A percentile compares a stretch with the other conserved stretches of the same genome.
These are phyloP conservation scores for Arrhopalites spinosus DNA, from an alignment of 2,888 invertebrate genomes.

Conservation along the genomic window DNA sequence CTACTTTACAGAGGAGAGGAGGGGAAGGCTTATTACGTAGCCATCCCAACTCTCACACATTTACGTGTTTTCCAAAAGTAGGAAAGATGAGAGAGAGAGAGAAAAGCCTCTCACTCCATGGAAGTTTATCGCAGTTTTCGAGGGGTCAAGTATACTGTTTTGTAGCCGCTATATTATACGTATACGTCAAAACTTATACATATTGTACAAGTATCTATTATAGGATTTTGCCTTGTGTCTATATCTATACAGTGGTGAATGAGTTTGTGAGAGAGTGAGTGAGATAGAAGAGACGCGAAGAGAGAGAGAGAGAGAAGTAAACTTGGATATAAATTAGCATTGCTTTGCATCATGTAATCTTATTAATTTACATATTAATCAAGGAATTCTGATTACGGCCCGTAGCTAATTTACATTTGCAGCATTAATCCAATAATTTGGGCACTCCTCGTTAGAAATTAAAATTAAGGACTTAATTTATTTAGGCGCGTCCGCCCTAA, in stretches of 20 bases:
- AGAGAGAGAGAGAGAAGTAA: slow-evolving; percentile 32
- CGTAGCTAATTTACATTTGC: slow-evolving; percentile 57
- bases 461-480: slow-evolving; percentile 57
- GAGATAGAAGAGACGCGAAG: background rate
- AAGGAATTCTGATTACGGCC: slow-evolving; percentile 57
- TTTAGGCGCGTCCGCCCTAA: slow-evolving; percentile 56
- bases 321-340: slow-evolving; percentile 57
- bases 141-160: slow-evolving; percentile 20
- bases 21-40: background rate
- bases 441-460: slow-evolving; percentile 57
- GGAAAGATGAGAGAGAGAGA: slow-evolving; percentile 12
- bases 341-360: slow-evolving; percentile 57
- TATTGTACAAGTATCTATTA: no score
- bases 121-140: background rate
- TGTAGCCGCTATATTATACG: no score
- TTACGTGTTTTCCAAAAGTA: no score
- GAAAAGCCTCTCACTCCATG: background rate
- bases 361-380: slow-evolving; percentile 57
- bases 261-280: slow-evolving; percentile 13
- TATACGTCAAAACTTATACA: no score
- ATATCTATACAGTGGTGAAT: no score
- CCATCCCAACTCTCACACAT: no score
- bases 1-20: background rate
- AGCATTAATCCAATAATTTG: slow-evolving; percentile 57
- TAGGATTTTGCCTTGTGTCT: no score